Conservation (phyloP, 2,888 invertebrate species). For the Phyllotreta cruciferae region DNA sequence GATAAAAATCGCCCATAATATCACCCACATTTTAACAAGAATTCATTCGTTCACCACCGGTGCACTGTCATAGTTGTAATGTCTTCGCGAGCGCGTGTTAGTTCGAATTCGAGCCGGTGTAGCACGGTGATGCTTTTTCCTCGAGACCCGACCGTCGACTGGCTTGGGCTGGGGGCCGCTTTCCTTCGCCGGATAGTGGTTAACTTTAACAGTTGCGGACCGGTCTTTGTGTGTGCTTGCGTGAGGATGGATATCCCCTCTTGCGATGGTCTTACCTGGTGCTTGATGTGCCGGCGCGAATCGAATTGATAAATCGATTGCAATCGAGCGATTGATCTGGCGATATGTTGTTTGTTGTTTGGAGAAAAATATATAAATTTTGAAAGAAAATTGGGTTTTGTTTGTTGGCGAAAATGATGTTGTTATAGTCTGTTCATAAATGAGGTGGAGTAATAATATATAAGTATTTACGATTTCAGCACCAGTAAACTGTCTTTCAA, state of each 20-base stretch:
- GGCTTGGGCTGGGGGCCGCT: conserved; percentile 19
- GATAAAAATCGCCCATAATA: conserved; percentile 21
- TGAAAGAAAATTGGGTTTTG: no score
- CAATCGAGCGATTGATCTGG: not conserved
- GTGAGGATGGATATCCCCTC: conserved; percentile 35
- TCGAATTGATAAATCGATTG: not conserved
- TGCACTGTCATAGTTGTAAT: conserved; percentile 8
- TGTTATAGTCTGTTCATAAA: no score
- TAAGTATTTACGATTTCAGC: no score
- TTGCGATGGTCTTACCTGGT: conserved; percentile 38
- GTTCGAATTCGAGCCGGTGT: conserved; percentile 9
- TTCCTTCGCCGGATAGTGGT: conserved; percentile 42
- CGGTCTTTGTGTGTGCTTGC: conserved; percentile 38
- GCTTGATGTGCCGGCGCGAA: conserved; percentile 4
- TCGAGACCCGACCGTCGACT: conserved; percentile 43
- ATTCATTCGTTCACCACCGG: no score
- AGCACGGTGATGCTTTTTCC: conserved; percentile 6
- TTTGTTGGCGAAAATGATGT: no score
- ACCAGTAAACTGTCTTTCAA: no score
- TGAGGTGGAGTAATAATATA: no score
- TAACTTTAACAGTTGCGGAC: conserved; percentile 46
- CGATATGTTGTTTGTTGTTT: not conserved
- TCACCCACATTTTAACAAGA: not conserved
- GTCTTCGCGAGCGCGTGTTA: conserved; percentile 32
- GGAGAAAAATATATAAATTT: no score